Conservation (phyloP, 2,888 invertebrate species). For the Coleophora flavipennella region DNA sequence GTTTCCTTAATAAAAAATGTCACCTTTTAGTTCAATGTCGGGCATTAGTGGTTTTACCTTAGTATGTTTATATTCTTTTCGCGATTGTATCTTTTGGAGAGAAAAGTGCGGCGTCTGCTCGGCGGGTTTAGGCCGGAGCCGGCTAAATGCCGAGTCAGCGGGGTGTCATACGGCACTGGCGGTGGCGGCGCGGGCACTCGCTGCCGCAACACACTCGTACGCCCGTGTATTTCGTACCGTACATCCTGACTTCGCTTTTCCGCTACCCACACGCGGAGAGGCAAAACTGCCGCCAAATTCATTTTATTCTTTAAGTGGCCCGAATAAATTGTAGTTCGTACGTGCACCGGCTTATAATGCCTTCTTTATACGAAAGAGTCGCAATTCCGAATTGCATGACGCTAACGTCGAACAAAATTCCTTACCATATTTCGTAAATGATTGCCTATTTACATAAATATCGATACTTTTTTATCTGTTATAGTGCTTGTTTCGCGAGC, state of each 20-base stretch:
- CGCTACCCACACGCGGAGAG: constrained; percentile 46
- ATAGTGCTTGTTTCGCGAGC: too few relatives aligned
- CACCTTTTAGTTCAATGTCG: too few relatives aligned
- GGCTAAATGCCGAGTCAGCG: constrained; percentile 41
- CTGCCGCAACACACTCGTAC: too few relatives aligned
- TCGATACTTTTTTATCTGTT: neutral
- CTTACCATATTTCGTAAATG: too few relatives aligned
- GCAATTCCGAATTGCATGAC: constrained; percentile 4
- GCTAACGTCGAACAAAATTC: too few relatives aligned
- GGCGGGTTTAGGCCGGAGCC: constrained; percentile 28
- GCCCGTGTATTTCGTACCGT: constrained; percentile 19
- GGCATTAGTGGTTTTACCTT: too few relatives aligned
- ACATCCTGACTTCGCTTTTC: constrained; percentile 44
- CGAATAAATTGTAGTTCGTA: constrained; percentile 55
- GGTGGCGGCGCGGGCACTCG: too few relatives aligned
- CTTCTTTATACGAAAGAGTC: constrained; percentile 21
- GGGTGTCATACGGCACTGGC: constrained; percentile 42
- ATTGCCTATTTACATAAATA: neutral
- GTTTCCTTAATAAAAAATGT: too few relatives aligned
- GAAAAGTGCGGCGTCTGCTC: constrained; percentile 29
- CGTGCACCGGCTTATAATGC: constrained; percentile 45
- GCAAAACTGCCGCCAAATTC: constrained; percentile 50
- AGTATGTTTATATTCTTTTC: too few relatives aligned
- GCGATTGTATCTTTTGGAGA: constrained; percentile 4
- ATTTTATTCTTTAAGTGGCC: constrained; percentile 53